Evolutionary conservation across 2,888 invertebrate species (phyloP).

Genomic region (Tachina lurida): DNA sequence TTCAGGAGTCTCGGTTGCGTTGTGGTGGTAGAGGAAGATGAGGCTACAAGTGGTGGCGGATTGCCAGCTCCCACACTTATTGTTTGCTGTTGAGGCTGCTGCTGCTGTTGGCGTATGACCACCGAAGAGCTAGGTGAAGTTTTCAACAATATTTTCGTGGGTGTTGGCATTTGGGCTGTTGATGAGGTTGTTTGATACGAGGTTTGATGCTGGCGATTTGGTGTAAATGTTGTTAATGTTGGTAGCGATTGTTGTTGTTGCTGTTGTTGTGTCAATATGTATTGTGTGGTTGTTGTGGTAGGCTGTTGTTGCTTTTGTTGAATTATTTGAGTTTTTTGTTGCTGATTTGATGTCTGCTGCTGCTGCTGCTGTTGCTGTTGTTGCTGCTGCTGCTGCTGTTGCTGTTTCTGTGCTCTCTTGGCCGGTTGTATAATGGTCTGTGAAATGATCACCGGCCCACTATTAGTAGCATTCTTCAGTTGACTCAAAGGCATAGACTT

Average conservation of each 20-base stretch:
- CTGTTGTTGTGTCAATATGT: conserved; percentile 78
- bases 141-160: conserved; percentile 82
- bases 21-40: conserved; percentile 74
- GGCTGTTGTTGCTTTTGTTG: conserved; percentile 63
- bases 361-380: conserved; percentile 68
- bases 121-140: conserved; percentile 81
- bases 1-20: conserved; percentile 80
- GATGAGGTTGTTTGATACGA: conserved; percentile 79
- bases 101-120: conserved; percentile 78
- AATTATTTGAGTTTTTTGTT: conserved; percentile 72
- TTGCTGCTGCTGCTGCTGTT: conserved; percentile 66
- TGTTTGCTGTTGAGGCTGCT: conserved; percentile 72
- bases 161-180: conserved; percentile 76
- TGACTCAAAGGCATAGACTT: conserved; percentile 81
- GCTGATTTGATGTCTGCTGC: conserved; percentile 71
- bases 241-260: conserved; percentile 76
- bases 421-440: conserved; percentile 83
- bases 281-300: conserved; percentile 76
- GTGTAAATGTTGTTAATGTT: conserved; percentile 80
- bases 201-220: conserved; percentile 77
- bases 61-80: conserved; percentile 76
- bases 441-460: conserved; percentile 82
- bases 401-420: conserved; percentile 75
- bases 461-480: conserved; percentile 80
- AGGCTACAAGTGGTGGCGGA: conserved; percentile 82